These are phyloP conservation scores for Thinocorus orbignyianus DNA, from an alignment of 2,113 vertebrate genomes.

Conservation along the genomic window DNA sequence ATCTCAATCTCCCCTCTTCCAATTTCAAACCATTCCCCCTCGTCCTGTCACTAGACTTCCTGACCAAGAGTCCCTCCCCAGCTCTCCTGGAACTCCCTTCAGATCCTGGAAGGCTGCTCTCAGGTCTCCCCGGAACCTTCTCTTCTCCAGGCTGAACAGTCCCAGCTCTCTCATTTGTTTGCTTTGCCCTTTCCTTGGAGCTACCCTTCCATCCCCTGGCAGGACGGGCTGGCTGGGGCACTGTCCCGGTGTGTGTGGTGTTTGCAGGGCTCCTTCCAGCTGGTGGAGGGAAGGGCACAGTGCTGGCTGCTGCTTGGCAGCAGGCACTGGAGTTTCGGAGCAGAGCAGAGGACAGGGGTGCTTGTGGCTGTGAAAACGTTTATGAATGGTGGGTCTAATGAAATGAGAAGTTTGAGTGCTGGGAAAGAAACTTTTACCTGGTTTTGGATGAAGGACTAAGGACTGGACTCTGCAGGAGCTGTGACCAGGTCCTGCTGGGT, in stretches of 20 bases:
- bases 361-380: not conserved
- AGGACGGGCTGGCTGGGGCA: fast-evolving
- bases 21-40: too few species aligned
- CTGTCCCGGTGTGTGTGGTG: not conserved
- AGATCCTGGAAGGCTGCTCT: too few species aligned
- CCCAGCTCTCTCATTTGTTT: too few species aligned
- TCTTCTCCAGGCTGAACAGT: too few species aligned
- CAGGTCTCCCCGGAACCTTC: too few species aligned
- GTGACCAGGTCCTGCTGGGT: not conserved
- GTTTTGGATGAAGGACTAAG: not conserved
- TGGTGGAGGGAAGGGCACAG: not conserved
- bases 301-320: not conserved
- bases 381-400: not conserved
- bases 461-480: not conserved
- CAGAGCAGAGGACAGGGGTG: not conserved
- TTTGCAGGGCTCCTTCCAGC: not conserved
- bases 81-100: too few species aligned
- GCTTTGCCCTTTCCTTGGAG: not conserved
- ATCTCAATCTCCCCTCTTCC: too few species aligned
- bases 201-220: fast-evolving
- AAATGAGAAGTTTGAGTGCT: not conserved
- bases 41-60: too few species aligned
- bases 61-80: too few species aligned
- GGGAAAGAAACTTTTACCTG: not conserved
- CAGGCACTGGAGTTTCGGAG: not conserved